A percentile compares a stretch with the other conserved stretches of the same genome.
Conservation (phyloP, 2,113 vertebrate genomes). For the Grallaria varia region DNA sequence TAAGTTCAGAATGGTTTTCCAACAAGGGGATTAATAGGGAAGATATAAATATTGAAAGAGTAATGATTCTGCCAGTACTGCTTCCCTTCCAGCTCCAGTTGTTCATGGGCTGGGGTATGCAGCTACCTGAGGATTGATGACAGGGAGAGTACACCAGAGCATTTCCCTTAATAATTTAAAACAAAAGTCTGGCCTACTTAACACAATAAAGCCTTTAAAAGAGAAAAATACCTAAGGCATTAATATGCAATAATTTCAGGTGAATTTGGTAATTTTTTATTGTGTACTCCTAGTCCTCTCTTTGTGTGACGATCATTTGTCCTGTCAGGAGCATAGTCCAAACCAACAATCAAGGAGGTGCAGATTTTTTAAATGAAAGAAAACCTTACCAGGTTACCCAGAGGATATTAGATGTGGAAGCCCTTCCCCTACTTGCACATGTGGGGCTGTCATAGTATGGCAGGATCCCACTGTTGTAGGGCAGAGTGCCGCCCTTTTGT, state of each 20-base stretch:
- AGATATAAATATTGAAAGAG: not conserved
- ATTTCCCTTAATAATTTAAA: not conserved
- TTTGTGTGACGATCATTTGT: not conserved
- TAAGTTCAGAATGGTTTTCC: not conserved
- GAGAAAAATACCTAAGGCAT: not conserved
- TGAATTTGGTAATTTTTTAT: not conserved
- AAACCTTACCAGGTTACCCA: not conserved
- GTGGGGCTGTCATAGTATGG: not conserved
- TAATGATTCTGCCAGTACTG: not conserved
- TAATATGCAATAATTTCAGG: not conserved
- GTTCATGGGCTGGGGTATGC: not conserved
- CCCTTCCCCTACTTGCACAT: not conserved
- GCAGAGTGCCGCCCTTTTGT: not conserved
- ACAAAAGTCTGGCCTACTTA: not conserved
- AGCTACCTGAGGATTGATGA: not conserved
- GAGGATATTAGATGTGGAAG: not conserved
- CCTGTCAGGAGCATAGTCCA: not conserved
- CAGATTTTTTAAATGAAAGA: not conserved
- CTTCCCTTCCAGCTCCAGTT: not conserved
- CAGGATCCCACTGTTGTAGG: not conserved
- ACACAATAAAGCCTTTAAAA: not conserved
- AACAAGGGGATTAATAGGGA: not conserved
- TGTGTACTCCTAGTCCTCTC: not conserved
- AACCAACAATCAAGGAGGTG: not conserved
- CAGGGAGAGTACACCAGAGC: not conserved